phyloP scores from a whole-genome alignment of 2,113 vertebrate genomes.

The Melanostigma gelatinosum region DNA sequence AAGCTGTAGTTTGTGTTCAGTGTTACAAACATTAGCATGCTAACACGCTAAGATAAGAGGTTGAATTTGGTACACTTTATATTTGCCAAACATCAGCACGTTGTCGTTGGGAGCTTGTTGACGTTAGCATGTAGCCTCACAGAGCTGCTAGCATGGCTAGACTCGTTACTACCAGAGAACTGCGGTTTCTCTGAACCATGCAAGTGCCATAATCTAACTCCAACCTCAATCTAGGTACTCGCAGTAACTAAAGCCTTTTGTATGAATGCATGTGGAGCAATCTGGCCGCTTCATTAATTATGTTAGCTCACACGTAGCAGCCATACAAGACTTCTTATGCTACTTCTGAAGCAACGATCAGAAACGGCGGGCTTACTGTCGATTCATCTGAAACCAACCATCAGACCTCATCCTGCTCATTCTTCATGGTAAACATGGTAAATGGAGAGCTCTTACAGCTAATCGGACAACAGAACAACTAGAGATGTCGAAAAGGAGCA shows the following conservation, averaged over 20 bases:
- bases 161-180: background rate
- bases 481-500: background rate
- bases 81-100: no score
- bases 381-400: conserved; percentile 10
- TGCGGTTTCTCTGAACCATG: background rate
- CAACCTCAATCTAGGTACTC: background rate
- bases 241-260: background rate
- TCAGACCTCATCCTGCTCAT: background rate
- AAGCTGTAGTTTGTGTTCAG: no score
- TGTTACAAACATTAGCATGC: no score
- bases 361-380: background rate
- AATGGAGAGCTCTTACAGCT: conserved; percentile 43
- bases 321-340: background rate
- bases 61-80: background rate
- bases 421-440: conserved; percentile 6
- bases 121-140: background rate
- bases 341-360: background rate
- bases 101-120: background rate
- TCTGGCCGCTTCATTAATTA: background rate
- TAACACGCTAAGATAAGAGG: background rate
- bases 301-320: conserved; percentile 7
- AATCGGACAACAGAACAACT: conserved; percentile 42
- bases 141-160: background rate
- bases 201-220: background rate
- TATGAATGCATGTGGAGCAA: conserved; percentile 2